phyloP scores from a whole-genome alignment of 2,797 vertebrate genomes.

The Pitangus sulphuratus region DNA sequence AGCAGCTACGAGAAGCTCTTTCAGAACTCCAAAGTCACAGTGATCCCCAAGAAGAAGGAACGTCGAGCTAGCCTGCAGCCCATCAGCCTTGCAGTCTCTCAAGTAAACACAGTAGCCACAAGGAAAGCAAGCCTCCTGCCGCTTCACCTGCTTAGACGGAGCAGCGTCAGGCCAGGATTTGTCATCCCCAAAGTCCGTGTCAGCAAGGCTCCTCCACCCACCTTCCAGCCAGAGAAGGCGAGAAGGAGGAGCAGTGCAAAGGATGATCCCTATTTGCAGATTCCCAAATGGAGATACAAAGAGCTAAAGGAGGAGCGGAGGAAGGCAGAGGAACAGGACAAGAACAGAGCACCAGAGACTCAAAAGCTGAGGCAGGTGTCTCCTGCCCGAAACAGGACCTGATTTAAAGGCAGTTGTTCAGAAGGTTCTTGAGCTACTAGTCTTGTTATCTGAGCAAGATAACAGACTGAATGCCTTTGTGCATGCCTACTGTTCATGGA shows the following conservation, averaged over 20 bases:
- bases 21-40: constrained; percentile 79
- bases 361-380: constrained; percentile 74
- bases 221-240: constrained; percentile 84
- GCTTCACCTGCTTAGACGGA: constrained; percentile 83
- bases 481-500: not conserved
- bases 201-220: constrained; percentile 85
- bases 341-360: constrained; percentile 78
- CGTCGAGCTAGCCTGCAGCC: constrained; percentile 82
- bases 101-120: constrained; percentile 37
- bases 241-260: constrained; percentile 80
- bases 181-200: constrained; percentile 89
- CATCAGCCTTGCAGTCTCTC: constrained; percentile 5
- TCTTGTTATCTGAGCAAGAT: not conserved
- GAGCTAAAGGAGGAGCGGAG: constrained; percentile 90
- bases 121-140: constrained; percentile 88
- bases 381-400: constrained; percentile 71
- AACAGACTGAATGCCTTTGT: not conserved
- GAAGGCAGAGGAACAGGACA: constrained; percentile 89
- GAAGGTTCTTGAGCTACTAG: not conserved
- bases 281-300: constrained; percentile 97
- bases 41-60: constrained; percentile 76
- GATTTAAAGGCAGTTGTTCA: not conserved
- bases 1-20: constrained; percentile 79
- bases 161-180: constrained; percentile 88
- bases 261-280: constrained; percentile 84